Percentiles rank a stretch among this genome's conserved stretches.
Evolutionary conservation across 1,140 invertebrate genomes (phyloP).

Genomic region (Euura lappo): DNA sequence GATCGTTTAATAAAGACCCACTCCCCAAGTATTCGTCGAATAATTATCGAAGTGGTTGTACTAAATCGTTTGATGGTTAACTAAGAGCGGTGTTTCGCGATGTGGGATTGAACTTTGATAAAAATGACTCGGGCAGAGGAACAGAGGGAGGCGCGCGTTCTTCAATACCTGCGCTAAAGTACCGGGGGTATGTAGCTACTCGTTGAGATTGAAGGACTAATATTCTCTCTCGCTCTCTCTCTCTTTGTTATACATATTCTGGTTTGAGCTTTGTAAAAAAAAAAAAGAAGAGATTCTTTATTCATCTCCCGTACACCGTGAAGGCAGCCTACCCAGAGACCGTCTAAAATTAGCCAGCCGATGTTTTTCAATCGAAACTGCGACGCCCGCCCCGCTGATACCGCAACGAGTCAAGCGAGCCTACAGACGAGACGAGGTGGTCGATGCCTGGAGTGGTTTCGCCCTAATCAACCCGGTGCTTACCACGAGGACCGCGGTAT

Average conservation of each 20-base stretch:
- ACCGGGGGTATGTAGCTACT: neutral
- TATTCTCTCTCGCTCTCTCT: neutral
- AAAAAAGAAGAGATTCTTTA: neutral
- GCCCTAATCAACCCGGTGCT: slow-evolving; percentile 27
- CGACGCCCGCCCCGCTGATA: slow-evolving; percentile 10
- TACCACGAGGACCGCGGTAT: slow-evolving; percentile 55
- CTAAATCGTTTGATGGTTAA: no score
- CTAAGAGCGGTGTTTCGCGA: no score
- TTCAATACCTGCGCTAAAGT: slow-evolving; percentile 14
- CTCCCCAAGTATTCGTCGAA: no score
- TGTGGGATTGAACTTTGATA: no score
- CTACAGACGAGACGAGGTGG: slow-evolving; percentile 29
- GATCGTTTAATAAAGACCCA: neutral
- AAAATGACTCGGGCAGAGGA: neutral
- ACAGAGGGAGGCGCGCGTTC: slow-evolving; percentile 14
- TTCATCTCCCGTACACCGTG: neutral
- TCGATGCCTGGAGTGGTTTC: slow-evolving; percentile 7
- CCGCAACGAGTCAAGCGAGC: slow-evolving; percentile 17
- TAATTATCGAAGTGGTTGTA: no score
- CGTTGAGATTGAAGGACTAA: slow-evolving; percentile 1
- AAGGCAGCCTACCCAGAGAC: neutral
- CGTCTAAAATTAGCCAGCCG: slow-evolving; percentile 2
- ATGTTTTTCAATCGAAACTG: slow-evolving; percentile 3
- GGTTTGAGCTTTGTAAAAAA: no score
- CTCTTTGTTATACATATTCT: neutral